Evolutionary conservation across 1,140 invertebrate genomes (phyloP), one percentile per base, ranked within the genome.

Genomic region (Tribolium castaneum): DNA sequence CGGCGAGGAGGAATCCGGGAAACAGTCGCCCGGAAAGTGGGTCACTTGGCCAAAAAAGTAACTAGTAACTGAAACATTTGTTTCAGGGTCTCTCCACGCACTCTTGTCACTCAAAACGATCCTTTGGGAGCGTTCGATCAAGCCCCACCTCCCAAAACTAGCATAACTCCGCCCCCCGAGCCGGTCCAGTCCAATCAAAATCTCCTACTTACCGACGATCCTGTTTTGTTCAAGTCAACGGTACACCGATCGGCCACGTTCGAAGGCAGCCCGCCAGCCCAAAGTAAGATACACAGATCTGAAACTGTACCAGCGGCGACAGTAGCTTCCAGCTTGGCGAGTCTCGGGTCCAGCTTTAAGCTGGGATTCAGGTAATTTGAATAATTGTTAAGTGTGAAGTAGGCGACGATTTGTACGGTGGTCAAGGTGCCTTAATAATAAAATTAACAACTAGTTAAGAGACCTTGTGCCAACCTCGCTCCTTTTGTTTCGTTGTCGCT

Each of bases 21-120:
- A 75, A 78, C 35, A 75, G n/a, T 83, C 82, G 7, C 84, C 88
- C n/a, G 86, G 86, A 79, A 89, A 88, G 88, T 89, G 77, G 12
- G 59, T 45, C 39, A 45, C 39, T 3, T 45, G 7, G 0, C 39
- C n/a, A n/a, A 45, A 45, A 45, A 3, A 0, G 3, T 1, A 50
- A 50, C 10, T 50, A 5, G 4, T 14, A 25, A 30, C 1, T 6
- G 0, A 66, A 66, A 66, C 0, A 10, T 12, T 3, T 39, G 59
- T 78, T 78, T 59, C 82, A 93, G 92, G 85, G 87, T 92, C 76
- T 90, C 90, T 19, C 90, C 92, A 13, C 89, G 95, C 51, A 96
- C 94, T 14, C 93, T 94, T 1, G 95, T 97, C 0, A 94, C 96
- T 1, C 92, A 96, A 85, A 97, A 97, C 86, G 96, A 98, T 89